A percentile compares a stretch with the other conserved stretches of the same genome.
These are phyloP conservation scores for Clarias platycephalus DNA, from an alignment of 2,797 vertebrate species.

Conservation along the genomic window DNA sequence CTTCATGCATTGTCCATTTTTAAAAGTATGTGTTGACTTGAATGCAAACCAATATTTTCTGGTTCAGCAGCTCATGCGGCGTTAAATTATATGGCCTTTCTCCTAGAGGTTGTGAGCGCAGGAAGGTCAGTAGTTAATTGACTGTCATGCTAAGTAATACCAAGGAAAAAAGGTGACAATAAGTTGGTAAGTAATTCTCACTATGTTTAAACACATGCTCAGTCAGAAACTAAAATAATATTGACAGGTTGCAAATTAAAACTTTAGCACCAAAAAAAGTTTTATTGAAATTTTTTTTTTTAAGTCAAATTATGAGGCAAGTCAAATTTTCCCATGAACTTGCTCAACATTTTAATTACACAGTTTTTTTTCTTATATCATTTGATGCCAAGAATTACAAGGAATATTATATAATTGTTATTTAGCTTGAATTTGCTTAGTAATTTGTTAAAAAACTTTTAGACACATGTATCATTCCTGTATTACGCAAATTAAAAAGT, in stretches of 20 bases:
- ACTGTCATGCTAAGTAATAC: constrained; percentile 11
- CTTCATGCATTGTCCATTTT: neutral
- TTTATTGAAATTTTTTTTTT: too few relatives aligned
- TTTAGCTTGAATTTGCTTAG: neutral
- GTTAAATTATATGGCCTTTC: neutral
- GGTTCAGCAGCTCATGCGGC: neutral
- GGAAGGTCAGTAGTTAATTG: constrained; percentile 34
- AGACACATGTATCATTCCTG: constrained; percentile 5
- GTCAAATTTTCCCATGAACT: neutral
- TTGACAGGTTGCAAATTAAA: neutral
- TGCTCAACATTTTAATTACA: neutral
- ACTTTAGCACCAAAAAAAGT: neutral
- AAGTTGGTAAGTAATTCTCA: neutral
- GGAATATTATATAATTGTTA: too few relatives aligned
- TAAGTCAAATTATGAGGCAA: neutral
- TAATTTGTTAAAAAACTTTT: neutral
- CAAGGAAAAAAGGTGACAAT: neutral
- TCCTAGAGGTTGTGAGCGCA: neutral
- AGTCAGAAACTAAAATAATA: too few relatives aligned
- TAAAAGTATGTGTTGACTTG: neutral
- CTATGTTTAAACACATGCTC: neutral
- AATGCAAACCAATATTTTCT: neutral
- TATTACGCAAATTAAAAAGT: constrained; percentile 18
- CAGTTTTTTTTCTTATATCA: neutral
- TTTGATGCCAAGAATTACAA: neutral